phyloP scores from a whole-genome alignment of 2,113 vertebrate genomes.

The Zapus hudsonius region DNA sequence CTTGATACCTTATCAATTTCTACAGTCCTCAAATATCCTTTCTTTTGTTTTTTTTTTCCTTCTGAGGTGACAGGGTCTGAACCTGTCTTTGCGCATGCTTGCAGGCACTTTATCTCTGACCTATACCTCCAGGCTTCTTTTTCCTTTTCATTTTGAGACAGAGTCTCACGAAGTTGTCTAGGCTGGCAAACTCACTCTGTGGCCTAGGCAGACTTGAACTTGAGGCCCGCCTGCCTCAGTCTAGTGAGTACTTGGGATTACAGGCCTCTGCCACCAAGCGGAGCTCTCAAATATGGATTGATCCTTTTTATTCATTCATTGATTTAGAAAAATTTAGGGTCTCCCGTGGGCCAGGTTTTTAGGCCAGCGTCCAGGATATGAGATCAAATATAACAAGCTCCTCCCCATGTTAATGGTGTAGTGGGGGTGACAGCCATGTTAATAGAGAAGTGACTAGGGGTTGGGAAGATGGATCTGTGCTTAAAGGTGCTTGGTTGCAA shows the following conservation, averaged over 20 bases:
- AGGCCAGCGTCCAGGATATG: neutral
- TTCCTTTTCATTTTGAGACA: neutral
- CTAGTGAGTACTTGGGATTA: neutral
- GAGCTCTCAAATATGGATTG: neutral
- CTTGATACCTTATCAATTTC: neutral
- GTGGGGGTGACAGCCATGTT: neutral
- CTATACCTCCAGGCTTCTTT: neutral
- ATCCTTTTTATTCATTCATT: slow-evolving; percentile 31
- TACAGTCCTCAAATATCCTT: neutral
- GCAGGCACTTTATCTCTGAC: neutral
- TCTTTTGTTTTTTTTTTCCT: neutral
- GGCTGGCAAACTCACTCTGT: too few species aligned
- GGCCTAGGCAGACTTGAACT: neutral
- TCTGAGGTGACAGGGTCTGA: neutral
- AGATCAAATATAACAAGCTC: neutral
- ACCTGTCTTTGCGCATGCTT: neutral
- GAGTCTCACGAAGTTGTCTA: neutral
- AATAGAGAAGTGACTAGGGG: neutral
- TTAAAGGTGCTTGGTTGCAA: too few species aligned
- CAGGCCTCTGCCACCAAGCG: neutral
- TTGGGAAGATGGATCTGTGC: neutral
- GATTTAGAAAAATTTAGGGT: neutral
- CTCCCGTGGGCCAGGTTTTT: neutral
- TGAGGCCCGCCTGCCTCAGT: neutral
- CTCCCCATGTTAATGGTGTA: neutral